Conservation (phyloP, 2,888 invertebrate species). For the Branchellion lobata region DNA sequence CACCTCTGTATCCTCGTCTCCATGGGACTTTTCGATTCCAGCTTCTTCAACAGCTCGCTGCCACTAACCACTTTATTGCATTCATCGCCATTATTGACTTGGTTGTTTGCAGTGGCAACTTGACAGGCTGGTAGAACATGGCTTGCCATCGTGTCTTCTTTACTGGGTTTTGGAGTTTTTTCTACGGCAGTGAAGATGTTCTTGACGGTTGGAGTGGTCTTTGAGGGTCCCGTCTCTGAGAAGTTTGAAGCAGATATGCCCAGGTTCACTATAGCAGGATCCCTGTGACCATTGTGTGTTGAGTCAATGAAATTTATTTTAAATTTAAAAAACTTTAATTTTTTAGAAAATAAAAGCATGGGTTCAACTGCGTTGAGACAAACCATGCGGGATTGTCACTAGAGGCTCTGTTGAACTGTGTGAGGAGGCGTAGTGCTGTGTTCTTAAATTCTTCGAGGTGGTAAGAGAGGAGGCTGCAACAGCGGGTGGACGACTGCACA, state of each 20-base stretch:
- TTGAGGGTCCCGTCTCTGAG: constrained; percentile 25
- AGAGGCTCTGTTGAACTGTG: background rate
- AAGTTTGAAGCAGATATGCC: constrained; percentile 81
- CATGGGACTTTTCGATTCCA: background rate
- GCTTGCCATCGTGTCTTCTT: background rate
- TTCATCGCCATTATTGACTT: background rate
- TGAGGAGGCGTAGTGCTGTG: background rate
- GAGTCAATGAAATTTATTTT: too few species aligned
- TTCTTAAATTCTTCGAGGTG: background rate
- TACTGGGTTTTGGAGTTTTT: background rate
- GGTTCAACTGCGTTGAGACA: background rate
- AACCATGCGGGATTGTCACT: background rate
- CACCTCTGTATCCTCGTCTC: background rate
- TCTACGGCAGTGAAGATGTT: background rate
- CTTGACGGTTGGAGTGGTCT: constrained; percentile 1
- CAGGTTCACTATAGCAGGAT: constrained; percentile 71
- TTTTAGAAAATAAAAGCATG: too few species aligned
- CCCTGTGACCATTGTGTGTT: constrained; percentile 60
- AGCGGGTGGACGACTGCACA: constrained; percentile 66
- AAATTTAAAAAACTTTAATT: too few species aligned
- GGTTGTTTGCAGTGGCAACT: background rate
- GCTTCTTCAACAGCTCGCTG: background rate
- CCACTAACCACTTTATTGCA: background rate
- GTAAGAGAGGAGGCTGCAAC: constrained; percentile 1
- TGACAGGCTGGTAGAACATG: background rate